These are phyloP conservation scores for Scaptomyza graminum DNA, from an alignment of 1,140 invertebrate genomes.

Conservation along the genomic window DNA sequence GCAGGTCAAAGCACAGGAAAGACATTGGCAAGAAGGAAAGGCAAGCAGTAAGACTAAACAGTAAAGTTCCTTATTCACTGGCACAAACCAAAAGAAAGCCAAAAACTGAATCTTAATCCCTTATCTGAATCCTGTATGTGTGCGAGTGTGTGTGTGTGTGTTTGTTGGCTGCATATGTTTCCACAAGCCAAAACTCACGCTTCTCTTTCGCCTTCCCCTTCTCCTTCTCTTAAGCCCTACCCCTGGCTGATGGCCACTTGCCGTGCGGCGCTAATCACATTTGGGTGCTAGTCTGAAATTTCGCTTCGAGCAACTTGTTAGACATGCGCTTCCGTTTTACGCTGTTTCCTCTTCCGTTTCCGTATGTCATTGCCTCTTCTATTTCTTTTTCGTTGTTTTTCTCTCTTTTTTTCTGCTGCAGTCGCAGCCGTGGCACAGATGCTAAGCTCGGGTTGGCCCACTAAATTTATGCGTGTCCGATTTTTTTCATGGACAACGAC, in stretches of 20 bases:
- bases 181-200: not conserved
- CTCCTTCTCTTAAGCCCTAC: not conserved
- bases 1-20: not conserved
- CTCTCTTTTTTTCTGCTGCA: not conserved
- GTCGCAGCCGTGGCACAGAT: not conserved
- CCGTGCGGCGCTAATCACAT: slow-evolving; percentile 47
- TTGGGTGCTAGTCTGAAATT: slow-evolving; percentile 33
- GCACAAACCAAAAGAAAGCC: slow-evolving; percentile 14
- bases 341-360: slow-evolving; percentile 75
- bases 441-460: slow-evolving; percentile 7
- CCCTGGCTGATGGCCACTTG: slow-evolving; percentile 36
- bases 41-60: not conserved
- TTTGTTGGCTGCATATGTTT: slow-evolving; percentile 19
- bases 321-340: slow-evolving; percentile 74
- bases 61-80: slow-evolving; percentile 1
- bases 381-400: slow-evolving; percentile 18
- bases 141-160: not conserved
- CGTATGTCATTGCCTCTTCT: slow-evolving; percentile 58
- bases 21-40: too few relatives aligned
- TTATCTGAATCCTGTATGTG: slow-evolving; percentile 19
- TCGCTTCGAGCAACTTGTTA: slow-evolving; percentile 72
- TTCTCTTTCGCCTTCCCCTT: too few relatives aligned
- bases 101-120: slow-evolving; percentile 31
- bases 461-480: slow-evolving; percentile 75
- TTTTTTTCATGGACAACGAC: slow-evolving; percentile 62